A percentile compares a stretch with the other conserved stretches of the same genome.
Evolutionary conservation across 2,888 invertebrate species (phyloP).

Genomic region (Galerucella pusilla): DNA sequence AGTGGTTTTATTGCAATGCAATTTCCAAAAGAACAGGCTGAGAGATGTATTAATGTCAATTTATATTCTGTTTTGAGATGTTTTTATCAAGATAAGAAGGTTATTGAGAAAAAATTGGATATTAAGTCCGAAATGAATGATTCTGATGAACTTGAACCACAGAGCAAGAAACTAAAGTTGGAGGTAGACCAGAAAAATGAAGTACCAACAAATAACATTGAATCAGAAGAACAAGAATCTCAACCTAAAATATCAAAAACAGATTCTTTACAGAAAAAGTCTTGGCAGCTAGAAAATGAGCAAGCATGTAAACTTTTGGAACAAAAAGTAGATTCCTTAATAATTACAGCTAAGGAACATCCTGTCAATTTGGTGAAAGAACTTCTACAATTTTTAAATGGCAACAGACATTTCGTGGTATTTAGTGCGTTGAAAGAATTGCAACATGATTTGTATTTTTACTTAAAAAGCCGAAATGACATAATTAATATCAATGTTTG

Average conservation of each 20-base stretch:
- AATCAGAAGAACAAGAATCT: constrained; percentile 37
- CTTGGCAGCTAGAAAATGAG: constrained; percentile 78
- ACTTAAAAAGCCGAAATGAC: constrained; percentile 77
- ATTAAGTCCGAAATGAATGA: constrained; percentile 9
- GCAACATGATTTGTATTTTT: constrained; percentile 83
- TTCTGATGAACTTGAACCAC: constrained; percentile 9
- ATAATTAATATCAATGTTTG: constrained; percentile 82
- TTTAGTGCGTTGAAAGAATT: constrained; percentile 86
- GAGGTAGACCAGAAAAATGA: not conserved
- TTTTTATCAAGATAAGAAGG: constrained; percentile 70
- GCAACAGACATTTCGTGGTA: constrained; percentile 87
- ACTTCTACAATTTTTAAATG: constrained; percentile 80
- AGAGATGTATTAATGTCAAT: constrained; percentile 80
- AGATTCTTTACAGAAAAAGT: constrained; percentile 39
- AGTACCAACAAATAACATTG: constrained; percentile 17
- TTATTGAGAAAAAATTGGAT: not conserved
- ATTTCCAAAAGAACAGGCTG: constrained; percentile 76
- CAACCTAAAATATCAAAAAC: constrained; percentile 30
- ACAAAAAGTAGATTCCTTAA: constrained; percentile 78
- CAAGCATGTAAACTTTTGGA: constrained; percentile 73
- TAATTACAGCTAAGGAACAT: constrained; percentile 87
- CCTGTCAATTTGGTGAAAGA: constrained; percentile 82
- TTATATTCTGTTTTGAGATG: constrained; percentile 79
- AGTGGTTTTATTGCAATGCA: constrained; percentile 85
- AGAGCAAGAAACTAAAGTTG: constrained; percentile 18